These are phyloP conservation scores for Argyresthia albistria DNA, from an alignment of 2,888 invertebrate genomes.

Conservation along the genomic window DNA sequence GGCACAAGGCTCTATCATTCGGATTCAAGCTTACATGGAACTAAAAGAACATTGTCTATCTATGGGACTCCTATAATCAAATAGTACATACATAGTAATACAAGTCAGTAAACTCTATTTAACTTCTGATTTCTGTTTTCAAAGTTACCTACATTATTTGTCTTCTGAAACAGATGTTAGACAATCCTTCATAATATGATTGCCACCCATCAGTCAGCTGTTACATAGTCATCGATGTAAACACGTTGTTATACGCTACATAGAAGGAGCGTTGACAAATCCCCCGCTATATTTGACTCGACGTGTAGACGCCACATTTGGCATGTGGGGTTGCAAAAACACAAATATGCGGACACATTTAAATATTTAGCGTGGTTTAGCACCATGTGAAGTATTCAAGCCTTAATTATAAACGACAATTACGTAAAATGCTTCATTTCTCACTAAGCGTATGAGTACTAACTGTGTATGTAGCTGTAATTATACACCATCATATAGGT, in stretches of 20 bases:
- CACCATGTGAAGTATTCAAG: background rate
- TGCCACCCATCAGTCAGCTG: background rate
- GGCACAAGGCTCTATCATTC: too few relatives aligned
- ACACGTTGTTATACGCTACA: background rate
- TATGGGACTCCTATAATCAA: too few relatives aligned
- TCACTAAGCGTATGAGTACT: background rate
- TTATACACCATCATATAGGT: background rate
- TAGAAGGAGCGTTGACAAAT: background rate
- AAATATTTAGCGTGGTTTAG: background rate
- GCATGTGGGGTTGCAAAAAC: too few relatives aligned
- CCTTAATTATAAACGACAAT: background rate
- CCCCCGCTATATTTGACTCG: background rate
- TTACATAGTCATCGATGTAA: too few relatives aligned
- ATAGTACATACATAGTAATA: too few relatives aligned
- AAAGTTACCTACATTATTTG: background rate
- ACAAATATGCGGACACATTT: background rate
- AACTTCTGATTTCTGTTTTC: background rate
- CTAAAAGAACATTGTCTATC: too few relatives aligned
- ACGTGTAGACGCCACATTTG: background rate
- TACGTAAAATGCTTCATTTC: background rate
- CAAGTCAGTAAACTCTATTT: too few relatives aligned
- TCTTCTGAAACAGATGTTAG: background rate
- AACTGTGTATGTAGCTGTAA: background rate
- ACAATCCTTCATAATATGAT: background rate
- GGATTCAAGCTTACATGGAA: too few relatives aligned